These are phyloP conservation scores for Nymphalis io DNA, from an alignment of 1,140 invertebrate genomes.

Conservation along the genomic window DNA sequence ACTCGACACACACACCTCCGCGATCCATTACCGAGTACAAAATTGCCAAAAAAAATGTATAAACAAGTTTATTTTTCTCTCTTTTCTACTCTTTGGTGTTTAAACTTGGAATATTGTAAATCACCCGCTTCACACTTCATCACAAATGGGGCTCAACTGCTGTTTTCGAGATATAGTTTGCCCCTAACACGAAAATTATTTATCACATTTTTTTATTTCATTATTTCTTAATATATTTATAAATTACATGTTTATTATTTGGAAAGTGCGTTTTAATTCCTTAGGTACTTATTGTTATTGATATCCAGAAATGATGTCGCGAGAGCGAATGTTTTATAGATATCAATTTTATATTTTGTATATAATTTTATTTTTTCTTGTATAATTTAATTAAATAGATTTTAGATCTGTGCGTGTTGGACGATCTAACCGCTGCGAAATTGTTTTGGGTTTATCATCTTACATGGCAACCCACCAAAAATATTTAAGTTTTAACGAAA, in stretches of 20 bases:
- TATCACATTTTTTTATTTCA: slow-evolving; percentile 19
- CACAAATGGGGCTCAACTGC: slow-evolving; percentile 39
- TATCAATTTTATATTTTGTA: slow-evolving; percentile 77
- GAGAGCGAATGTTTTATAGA: slow-evolving; percentile 69
- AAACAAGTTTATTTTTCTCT: slow-evolving; percentile 55
- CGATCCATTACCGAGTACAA: slow-evolving; percentile 75
- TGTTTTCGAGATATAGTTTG: background rate
- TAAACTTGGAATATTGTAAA: slow-evolving; percentile 31
- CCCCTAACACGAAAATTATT: slow-evolving; percentile 23
- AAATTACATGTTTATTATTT: slow-evolving; percentile 34
- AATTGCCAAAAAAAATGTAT: slow-evolving; percentile 75
- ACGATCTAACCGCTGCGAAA: slow-evolving; percentile 41
- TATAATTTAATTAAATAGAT: slow-evolving; percentile 75
- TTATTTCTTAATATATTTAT: slow-evolving; percentile 36
- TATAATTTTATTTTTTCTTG: slow-evolving; percentile 70
- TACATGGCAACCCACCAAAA: slow-evolving; percentile 57
- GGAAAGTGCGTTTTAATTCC: slow-evolving; percentile 38
- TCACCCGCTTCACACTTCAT: slow-evolving; percentile 42
- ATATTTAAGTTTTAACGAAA: slow-evolving; percentile 52
- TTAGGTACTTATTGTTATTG: slow-evolving; percentile 72
- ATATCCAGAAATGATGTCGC: slow-evolving; percentile 55
- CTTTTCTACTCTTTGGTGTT: slow-evolving; percentile 35
- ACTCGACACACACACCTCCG: slow-evolving; percentile 51
- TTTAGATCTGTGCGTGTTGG: slow-evolving; percentile 64
- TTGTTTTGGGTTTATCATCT: slow-evolving; percentile 48